These are phyloP conservation scores for Caerostris extrusa DNA, from an alignment of 1,140 invertebrate species.

Conservation along the genomic window DNA sequence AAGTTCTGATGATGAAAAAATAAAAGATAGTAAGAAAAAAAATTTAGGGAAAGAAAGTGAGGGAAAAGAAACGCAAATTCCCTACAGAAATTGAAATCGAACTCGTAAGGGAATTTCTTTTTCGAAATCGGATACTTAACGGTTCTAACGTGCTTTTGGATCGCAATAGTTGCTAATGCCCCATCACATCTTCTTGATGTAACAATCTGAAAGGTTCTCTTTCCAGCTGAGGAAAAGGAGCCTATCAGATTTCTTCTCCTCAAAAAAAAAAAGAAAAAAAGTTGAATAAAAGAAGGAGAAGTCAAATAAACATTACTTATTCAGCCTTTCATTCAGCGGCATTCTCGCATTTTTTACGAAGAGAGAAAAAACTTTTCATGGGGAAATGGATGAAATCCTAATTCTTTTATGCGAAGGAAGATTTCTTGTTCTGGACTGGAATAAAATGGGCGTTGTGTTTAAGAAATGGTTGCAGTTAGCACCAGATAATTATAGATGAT, in stretches of 20 bases:
- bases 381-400: slow-evolving; percentile 53
- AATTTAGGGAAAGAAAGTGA: background rate
- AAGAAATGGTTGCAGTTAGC: background rate
- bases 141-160: slow-evolving; percentile 19
- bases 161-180: slow-evolving; percentile 66
- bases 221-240: background rate
- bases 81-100: slow-evolving; percentile 63
- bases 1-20: slow-evolving; percentile 28
- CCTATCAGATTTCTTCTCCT: slow-evolving; percentile 47
- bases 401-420: background rate
- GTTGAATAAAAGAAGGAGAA: background rate
- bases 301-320: slow-evolving; percentile 71
- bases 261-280: background rate
- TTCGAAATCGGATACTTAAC: slow-evolving; percentile 70
- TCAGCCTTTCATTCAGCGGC: slow-evolving; percentile 37
- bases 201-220: slow-evolving; percentile 40
- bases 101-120: slow-evolving; percentile 63
- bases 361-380: background rate
- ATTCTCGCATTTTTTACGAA: background rate
- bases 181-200: slow-evolving; percentile 52
- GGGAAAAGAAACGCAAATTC: slow-evolving; percentile 27
- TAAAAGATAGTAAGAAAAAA: background rate
- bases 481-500: too few species aligned
- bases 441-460: background rate
- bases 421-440: slow-evolving; percentile 32